Percentiles rank a stretch among this genome's conserved stretches.
Conservation (phyloP, 2,113 vertebrate species). For the Sebastes schlegelii region DNA sequence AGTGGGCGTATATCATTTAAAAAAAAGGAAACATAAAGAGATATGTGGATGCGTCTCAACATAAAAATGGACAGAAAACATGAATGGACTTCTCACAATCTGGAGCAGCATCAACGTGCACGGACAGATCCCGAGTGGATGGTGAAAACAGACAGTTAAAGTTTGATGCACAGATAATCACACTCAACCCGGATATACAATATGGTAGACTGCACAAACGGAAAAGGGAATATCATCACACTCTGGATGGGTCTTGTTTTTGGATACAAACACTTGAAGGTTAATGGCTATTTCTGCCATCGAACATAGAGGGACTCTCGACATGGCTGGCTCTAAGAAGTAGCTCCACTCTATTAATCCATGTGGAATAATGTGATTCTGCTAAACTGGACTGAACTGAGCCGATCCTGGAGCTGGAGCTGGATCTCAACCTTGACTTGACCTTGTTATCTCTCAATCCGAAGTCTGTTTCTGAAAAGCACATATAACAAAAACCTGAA, state of each 20-base stretch:
- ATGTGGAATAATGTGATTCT: constrained; percentile 31
- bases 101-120: constrained; percentile 12
- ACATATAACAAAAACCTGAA: constrained; percentile 23
- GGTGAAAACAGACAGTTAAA: constrained; percentile 2
- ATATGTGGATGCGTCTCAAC: constrained; percentile 5
- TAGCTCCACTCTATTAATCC: constrained; percentile 34
- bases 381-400: constrained; percentile 20
- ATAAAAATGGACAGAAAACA: constrained; percentile 18
- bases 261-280: constrained; percentile 17
- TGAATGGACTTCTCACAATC: constrained; percentile 13
- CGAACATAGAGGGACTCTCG: constrained; percentile 1
- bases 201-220: constrained; percentile 18
- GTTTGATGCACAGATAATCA: constrained; percentile 36
- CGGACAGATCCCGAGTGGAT: constrained; percentile 14
- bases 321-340: background rate
- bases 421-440: constrained; percentile 32
- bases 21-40: constrained; percentile 7
- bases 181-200: constrained; percentile 37
- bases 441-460: constrained; percentile 13
- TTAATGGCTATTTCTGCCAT: constrained; percentile 13
- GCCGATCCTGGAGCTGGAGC: constrained; percentile 24
- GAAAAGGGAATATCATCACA: constrained; percentile 10
- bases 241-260: constrained; percentile 20
- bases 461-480: constrained; percentile 24
- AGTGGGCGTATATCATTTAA: background rate